Percentiles rank a stretch among this genome's conserved stretches.
phyloP scores from a whole-genome alignment of 2,797 vertebrate genomes.

The Tarsius wallacei region DNA sequence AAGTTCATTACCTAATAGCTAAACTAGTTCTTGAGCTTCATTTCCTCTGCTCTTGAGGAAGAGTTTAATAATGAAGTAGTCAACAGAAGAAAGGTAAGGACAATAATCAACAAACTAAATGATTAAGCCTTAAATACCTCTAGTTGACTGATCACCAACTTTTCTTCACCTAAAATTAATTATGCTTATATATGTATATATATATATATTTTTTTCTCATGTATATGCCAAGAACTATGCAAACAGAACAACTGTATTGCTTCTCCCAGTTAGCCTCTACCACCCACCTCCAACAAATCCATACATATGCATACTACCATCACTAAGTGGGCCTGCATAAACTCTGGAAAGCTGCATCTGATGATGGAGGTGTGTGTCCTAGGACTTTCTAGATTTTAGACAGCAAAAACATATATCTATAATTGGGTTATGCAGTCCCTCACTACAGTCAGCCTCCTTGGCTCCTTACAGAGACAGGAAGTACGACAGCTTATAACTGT shows the following conservation, averaged over 20 bases:
- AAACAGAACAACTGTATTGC: neutral
- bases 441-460: neutral
- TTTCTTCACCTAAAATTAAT: conserved; percentile 64
- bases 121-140: neutral
- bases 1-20: conserved; percentile 55
- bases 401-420: neutral
- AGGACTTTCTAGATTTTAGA: neutral
- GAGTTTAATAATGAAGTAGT: conserved; percentile 59
- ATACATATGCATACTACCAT: neutral
- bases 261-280: neutral
- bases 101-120: conserved; percentile 49
- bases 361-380: neutral
- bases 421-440: neutral
- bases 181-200: neutral
- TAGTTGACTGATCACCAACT: conserved; percentile 1
- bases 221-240: conserved; percentile 40
- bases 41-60: conserved; percentile 65
- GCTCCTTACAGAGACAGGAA: neutral
- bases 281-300: conserved; percentile 18
- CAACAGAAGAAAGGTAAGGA: conserved; percentile 17
- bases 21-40: conserved; percentile 68
- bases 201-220: neutral
- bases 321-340: neutral
- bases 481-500: neutral
- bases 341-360: neutral